Evolutionary conservation across 2,113 vertebrate species (phyloP).

Genomic region (Hymenochirus boettgeri): DNA sequence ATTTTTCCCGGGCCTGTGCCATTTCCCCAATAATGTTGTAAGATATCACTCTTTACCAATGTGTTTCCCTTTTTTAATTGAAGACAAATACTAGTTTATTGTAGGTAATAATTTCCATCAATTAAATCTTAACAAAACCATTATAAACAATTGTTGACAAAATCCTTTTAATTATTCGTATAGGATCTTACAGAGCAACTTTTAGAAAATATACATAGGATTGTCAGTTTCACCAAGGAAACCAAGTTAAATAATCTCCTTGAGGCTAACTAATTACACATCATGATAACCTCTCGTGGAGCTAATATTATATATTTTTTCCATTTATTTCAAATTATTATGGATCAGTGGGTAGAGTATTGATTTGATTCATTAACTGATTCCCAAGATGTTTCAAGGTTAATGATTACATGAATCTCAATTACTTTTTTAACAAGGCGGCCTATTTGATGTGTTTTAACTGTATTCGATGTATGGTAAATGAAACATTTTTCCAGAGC

Average conservation of each 20-base stretch:
- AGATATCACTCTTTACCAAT: too few species aligned
- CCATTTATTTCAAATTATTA: constrained; percentile 99
- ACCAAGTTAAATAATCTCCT: constrained; percentile 98
- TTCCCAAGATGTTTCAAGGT: constrained; percentile 87
- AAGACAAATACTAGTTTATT: too few species aligned
- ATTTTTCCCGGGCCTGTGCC: too few species aligned
- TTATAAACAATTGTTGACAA: neutral
- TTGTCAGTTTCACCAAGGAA: constrained; percentile 89
- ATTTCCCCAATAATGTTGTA: too few species aligned
- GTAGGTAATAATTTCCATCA: too few species aligned
- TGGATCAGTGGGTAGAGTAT: constrained; percentile 97
- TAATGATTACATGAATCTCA: constrained; percentile 95
- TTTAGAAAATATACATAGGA: constrained; percentile 79
- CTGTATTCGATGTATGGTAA: constrained; percentile 59
- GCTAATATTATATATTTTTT: constrained; percentile 94
- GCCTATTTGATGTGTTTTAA: constrained; percentile 78
- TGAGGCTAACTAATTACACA: constrained; percentile 90
- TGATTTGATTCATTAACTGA: constrained; percentile 98
- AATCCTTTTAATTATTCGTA: constrained; percentile 65
- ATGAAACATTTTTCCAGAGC: too few species aligned
- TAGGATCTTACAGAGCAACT: constrained; percentile 82
- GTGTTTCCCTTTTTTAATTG: too few species aligned
- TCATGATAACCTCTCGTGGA: constrained; percentile 89
- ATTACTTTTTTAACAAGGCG: constrained; percentile 84
- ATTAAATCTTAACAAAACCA: too few species aligned